Evolutionary conservation across 2,888 invertebrate species (phyloP), one percentile per base, ranked within the genome.

Genomic region (Tricholauxania praeusta): DNA sequence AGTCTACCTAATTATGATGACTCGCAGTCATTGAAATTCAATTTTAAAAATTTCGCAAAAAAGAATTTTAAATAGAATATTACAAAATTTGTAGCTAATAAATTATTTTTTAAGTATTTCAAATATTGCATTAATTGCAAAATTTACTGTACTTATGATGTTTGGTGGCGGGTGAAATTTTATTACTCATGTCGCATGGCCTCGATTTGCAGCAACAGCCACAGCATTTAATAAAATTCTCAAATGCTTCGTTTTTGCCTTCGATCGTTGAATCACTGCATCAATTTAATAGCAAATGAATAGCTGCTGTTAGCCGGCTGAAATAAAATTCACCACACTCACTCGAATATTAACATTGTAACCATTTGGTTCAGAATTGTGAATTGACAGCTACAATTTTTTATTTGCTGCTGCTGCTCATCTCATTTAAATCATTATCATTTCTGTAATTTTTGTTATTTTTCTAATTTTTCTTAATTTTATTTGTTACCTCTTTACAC

Each of bases 131-230:
- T 19, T 3, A 57, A 57, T 22, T 57, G 39, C 22, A 12, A 57
- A 57, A 57, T 57, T 17, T 39, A 57, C 10, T 55, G 55, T 22
- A 55, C 57, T 12, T 22, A 12, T 1, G 39, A 8, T 39, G 39
- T 0, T 39, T 39, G 39, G 39, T 10, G 39, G 39, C 39, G 39
- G 39, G 39, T 39, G 39, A 39, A 39, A 52, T 66, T 14, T 59
- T 51, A 19, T 69, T 69, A 60, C 49, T 69, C 60, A 59, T 48
- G 49, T 22, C 57, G 68, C 59, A 60, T 69, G 49, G 28, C 49
- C 59, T 22, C 68, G 68, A 69, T 67, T 57, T 55, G 48, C 48
- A 55, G 22, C 47, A 47, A 67, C 39, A 39, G 39, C 39, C 10
- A 39, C 7, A 39, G 39, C 39, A 39, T 39, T 39, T 39, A 39